A percentile compares a stretch with the other conserved stretches of the same genome.
Conservation (phyloP, 2,888 invertebrate species). For the Lissocephala sabroskyi region DNA sequence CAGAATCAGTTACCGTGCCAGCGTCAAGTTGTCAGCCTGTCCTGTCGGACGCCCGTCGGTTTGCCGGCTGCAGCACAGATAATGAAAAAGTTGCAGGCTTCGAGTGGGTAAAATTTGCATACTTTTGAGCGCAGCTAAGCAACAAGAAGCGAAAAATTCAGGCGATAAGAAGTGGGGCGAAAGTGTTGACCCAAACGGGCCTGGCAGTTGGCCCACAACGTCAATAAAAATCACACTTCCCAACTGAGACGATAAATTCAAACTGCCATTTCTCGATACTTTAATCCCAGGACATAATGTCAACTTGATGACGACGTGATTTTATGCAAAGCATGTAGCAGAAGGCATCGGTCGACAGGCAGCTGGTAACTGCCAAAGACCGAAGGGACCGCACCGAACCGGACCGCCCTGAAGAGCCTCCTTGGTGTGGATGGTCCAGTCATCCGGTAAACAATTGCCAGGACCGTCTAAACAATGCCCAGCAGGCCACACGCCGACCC, state of each 20-base stretch:
- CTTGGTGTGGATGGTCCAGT: too few species aligned
- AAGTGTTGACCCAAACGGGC: too few species aligned
- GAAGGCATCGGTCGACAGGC: too few species aligned
- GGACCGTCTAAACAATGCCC: constrained; percentile 48
- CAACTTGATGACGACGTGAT: constrained; percentile 62
- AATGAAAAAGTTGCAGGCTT: constrained; percentile 50
- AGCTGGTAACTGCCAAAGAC: too few species aligned
- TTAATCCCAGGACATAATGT: constrained; percentile 63
- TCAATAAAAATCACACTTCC: constrained; percentile 57
- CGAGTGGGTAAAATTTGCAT: constrained; percentile 22
- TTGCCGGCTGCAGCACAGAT: constrained; percentile 21
- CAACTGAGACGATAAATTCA: constrained; percentile 54
- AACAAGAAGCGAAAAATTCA: too few species aligned
- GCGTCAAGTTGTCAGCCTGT: background rate
- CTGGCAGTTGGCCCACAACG: constrained; percentile 5
- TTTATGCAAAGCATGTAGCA: constrained; percentile 59
- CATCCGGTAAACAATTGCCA: constrained; percentile 60
- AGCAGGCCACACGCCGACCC: constrained; percentile 9
- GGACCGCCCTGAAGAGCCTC: too few species aligned
- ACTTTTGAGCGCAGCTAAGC: too few species aligned
- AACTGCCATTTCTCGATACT: constrained; percentile 58
- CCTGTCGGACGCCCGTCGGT: background rate
- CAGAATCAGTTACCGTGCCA: too few species aligned
- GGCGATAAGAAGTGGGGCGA: too few species aligned
- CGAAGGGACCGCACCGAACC: too few species aligned